phyloP scores from a whole-genome alignment of 2,797 vertebrate species.

The Botia almorhae region DNA sequence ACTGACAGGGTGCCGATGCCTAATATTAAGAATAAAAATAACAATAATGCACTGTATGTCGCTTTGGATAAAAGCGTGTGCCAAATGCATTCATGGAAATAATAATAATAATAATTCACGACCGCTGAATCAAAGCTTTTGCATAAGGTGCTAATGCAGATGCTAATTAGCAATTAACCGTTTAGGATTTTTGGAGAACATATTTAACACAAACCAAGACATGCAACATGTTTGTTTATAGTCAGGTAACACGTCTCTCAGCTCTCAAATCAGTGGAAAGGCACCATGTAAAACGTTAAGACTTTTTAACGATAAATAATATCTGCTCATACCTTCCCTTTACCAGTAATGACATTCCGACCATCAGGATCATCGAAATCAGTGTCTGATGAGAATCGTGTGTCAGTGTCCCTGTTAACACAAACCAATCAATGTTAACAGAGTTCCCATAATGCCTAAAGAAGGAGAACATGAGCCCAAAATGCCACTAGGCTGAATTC shows the following conservation, averaged over 20 bases:
- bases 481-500: neutral
- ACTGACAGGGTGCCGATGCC: neutral
- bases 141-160: too few species aligned
- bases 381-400: slow-evolving; percentile 94
- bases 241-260: too few species aligned
- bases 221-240: too few species aligned
- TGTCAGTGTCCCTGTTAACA: slow-evolving; percentile 89
- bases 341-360: slow-evolving; percentile 86
- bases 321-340: slow-evolving; percentile 82
- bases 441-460: neutral
- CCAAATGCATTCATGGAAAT: too few species aligned
- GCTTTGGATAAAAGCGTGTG: too few species aligned
- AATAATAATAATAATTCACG: too few species aligned
- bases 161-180: too few species aligned
- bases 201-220: too few species aligned
- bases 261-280: neutral
- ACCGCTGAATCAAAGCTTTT: too few species aligned
- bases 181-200: too few species aligned
- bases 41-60: too few species aligned
- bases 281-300: slow-evolving; percentile 4
- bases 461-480: neutral
- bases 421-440: slow-evolving; percentile 22
- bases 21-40: neutral
- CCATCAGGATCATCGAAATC: slow-evolving; percentile 94
- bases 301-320: neutral